A percentile compares a stretch with the other conserved stretches of the same genome.
phyloP scores from a whole-genome alignment of 1,140 invertebrate species.

The Aphelinus certus region DNA sequence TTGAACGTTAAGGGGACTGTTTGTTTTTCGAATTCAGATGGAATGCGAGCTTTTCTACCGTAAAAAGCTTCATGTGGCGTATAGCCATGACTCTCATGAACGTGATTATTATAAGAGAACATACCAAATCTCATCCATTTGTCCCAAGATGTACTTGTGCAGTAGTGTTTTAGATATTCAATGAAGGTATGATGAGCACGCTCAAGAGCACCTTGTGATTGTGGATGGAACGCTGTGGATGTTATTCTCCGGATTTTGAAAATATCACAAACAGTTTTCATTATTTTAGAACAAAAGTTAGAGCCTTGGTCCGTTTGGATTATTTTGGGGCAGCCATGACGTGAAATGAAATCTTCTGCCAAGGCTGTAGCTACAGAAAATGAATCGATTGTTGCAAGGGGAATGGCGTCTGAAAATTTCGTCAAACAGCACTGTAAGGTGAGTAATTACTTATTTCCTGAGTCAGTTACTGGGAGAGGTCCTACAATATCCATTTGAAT shows the following conservation, averaged over 20 bases:
- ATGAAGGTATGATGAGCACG: constrained; percentile 32
- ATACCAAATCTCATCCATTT: constrained; percentile 44
- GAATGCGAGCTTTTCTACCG: constrained; percentile 42
- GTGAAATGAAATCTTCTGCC: constrained; percentile 45
- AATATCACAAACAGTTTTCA: constrained; percentile 46
- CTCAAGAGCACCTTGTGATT: constrained; percentile 34
- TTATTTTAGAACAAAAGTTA: constrained; percentile 45
- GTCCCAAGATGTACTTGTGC: constrained; percentile 52
- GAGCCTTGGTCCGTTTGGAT: constrained; percentile 51
- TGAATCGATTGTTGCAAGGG: constrained; percentile 43
- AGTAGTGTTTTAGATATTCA: constrained; percentile 36
- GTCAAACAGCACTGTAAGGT: constrained; percentile 53
- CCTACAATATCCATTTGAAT: constrained; percentile 45
- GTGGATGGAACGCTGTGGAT: constrained; percentile 38
- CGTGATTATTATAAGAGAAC: constrained; percentile 45
- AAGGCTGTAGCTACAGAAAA: constrained; percentile 46
- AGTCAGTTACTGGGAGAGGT: constrained; percentile 37
- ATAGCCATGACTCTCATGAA: constrained; percentile 43
- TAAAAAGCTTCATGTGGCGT: constrained; percentile 51
- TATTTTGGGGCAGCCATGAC: constrained; percentile 47
- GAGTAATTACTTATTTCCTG: constrained; percentile 50
- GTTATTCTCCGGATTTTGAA: constrained; percentile 37
- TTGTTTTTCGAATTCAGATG: not conserved
- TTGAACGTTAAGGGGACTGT: constrained; percentile 21
- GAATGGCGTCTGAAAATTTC: constrained; percentile 48